These are phyloP conservation scores for Arizona elegans DNA, from an alignment of 2,113 vertebrate species.

Conservation along the genomic window DNA sequence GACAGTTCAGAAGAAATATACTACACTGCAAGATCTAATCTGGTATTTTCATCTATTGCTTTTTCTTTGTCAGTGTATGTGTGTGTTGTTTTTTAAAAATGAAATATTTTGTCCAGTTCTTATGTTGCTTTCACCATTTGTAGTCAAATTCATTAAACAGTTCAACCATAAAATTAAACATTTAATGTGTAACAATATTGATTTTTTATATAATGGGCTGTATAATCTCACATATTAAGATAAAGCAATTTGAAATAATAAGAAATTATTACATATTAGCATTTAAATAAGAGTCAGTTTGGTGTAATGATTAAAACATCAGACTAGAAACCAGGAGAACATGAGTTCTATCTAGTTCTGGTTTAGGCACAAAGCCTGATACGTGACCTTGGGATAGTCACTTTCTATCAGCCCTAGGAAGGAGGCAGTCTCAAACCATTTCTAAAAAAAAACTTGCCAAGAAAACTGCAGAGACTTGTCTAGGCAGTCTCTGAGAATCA, in stretches of 20 bases:
- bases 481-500: not conserved
- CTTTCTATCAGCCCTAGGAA: not conserved
- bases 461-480: not conserved
- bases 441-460: not conserved
- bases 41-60: slow-evolving; percentile 85
- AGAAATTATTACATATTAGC: not conserved
- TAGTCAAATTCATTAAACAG: slow-evolving; percentile 6
- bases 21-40: slow-evolving; percentile 99
- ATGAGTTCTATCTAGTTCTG: not conserved
- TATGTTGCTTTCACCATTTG: slow-evolving; percentile 31
- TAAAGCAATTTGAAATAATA: not conserved
- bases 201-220: not conserved
- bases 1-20: slow-evolving; percentile 97
- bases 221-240: not conserved
- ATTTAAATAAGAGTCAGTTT: not conserved
- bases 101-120: slow-evolving; percentile 51
- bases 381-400: not conserved
- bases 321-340: no score
- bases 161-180: not conserved
- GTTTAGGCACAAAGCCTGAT: not conserved
- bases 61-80: slow-evolving; percentile 73
- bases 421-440: not conserved
- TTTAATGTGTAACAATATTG: not conserved
- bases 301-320: not conserved
- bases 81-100: slow-evolving; percentile 53